These are phyloP conservation scores for Heliothis peltigera DNA, from an alignment of 2,888 invertebrate species.

Conservation along the genomic window DNA sequence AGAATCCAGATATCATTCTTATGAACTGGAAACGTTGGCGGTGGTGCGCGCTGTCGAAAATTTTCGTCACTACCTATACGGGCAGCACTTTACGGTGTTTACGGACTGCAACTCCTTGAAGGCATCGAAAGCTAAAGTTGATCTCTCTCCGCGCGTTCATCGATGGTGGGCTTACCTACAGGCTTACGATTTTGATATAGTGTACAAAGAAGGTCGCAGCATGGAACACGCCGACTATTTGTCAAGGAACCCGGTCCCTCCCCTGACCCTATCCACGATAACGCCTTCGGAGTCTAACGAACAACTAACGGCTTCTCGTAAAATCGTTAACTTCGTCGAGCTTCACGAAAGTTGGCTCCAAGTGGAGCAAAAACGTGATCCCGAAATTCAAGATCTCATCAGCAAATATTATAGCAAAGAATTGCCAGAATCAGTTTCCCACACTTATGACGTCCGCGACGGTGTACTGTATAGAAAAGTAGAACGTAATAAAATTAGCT, in stretches of 20 bases:
- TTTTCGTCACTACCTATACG: slow-evolving; percentile 30
- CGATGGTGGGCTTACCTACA: too few relatives aligned
- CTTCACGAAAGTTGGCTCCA: slow-evolving; percentile 56
- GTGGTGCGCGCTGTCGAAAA: slow-evolving; percentile 23
- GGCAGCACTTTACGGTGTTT: slow-evolving; percentile 5
- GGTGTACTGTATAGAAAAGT: slow-evolving; percentile 57
- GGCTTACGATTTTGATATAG: slow-evolving; percentile 33
- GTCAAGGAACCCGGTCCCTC: slow-evolving; percentile 51
- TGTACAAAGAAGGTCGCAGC: slow-evolving; percentile 44
- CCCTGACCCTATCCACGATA: too few relatives aligned
- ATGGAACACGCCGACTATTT: slow-evolving; percentile 62
- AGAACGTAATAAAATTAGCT: slow-evolving; percentile 32
- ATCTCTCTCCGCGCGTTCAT: slow-evolving; percentile 21
- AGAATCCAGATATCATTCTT: slow-evolving; percentile 26
- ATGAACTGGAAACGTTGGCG: slow-evolving; percentile 22
- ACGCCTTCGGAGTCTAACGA: too few relatives aligned
- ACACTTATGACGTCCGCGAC: slow-evolving; percentile 60
- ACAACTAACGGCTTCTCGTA: too few relatives aligned
- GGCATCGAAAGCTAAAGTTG: slow-evolving; percentile 20
- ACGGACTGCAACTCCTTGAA: slow-evolving; percentile 24
- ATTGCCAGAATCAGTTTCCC: slow-evolving; percentile 10
- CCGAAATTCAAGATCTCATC: slow-evolving; percentile 51
- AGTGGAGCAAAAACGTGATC: slow-evolving; percentile 62
- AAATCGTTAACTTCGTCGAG: slow-evolving; percentile 43
- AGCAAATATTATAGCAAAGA: slow-evolving; percentile 17